These are phyloP conservation scores for Heliopora coerulea DNA, from an alignment of 92 coral and sea anemone species.

Conservation along the genomic window DNA sequence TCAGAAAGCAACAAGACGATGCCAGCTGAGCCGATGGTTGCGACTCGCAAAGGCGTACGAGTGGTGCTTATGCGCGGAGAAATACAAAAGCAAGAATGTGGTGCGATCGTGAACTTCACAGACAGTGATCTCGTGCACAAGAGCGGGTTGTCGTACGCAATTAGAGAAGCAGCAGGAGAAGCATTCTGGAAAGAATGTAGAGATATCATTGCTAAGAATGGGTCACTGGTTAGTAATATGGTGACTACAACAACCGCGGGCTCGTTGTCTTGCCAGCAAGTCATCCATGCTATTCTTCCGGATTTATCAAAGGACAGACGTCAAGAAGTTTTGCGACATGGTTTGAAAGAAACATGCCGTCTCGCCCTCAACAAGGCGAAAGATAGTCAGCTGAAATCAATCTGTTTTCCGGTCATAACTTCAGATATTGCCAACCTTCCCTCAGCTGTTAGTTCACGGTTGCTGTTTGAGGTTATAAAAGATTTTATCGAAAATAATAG, in stretches of 20 bases:
- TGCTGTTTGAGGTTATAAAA: not conserved
- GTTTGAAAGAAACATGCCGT: conserved; percentile 2
- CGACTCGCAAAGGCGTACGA: conserved; percentile 1
- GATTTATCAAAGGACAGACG: not conserved
- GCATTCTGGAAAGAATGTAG: conserved; percentile 1
- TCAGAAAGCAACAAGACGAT: not conserved
- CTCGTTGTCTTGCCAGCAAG: conserved; percentile 51
- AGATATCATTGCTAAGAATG: conserved; percentile 2
- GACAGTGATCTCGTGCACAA: conserved; percentile 9
- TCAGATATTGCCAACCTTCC: conserved; percentile 6
- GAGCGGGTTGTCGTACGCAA: conserved; percentile 1
- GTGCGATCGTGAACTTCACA: conserved; percentile 34
- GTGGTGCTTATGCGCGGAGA: not conserved
- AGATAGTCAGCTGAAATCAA: not conserved
- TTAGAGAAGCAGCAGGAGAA: conserved; percentile 13
- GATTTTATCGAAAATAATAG: not conserved
- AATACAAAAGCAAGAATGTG: conserved; percentile 3
- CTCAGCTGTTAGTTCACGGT: not conserved
- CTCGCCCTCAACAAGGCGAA: not conserved
- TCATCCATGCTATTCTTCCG: conserved; percentile 68
- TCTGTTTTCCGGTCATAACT: conserved; percentile 3
- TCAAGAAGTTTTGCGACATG: not conserved
- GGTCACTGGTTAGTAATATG: not conserved
- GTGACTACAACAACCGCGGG: conserved; percentile 43
- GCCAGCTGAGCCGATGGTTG: not conserved